Base-by-base conservation (phyloP, 1,140 invertebrate species). In the Neuroterus valhalla region DNA sequence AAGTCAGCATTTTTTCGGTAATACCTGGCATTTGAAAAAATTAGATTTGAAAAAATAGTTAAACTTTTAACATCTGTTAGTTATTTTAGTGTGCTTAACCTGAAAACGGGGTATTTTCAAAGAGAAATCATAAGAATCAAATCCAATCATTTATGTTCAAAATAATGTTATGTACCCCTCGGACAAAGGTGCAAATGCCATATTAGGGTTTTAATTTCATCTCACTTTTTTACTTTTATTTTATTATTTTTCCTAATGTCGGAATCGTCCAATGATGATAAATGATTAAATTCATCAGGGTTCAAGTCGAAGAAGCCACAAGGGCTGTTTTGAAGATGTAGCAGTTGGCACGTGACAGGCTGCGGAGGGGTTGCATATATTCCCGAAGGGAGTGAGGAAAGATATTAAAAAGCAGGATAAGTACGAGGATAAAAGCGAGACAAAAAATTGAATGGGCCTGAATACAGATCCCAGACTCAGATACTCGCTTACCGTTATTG, bases 371-470 rank as follows among this genome's bases (percentile, higher is more conserved):
- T 26, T 62, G 52, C 23, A 23, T 62, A 23, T 62, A 62, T 31
- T 62, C 52, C 31, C 52, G 52, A 62, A 62, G 52, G 52, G 52
- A 62, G 52, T 62, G 52, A 62, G 52, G n/a, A 62, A 62, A 62
- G 31, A 62, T 62, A 62, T 62, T 62, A 62, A 62, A 62, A 62
- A 62, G 52, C 23, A 62, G 23, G 12, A 55, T n/a, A n/a, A n/a
- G n/a, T n/a, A 23, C 15, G 12, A 26, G 17, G 26, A 48, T n/a
- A 48, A 17, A n/a, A 17, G 50, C 3, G 19, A 55, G 52, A 62
- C 52, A 26, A 23, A 62, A 62, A 14, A 31, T 62, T 14, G 31
- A 50, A 1, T n/a, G 21, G 48, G 48, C 31, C 31, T 31, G 31
- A 31, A 31, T 6, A 3, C 8, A 31, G 17, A 50, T 23, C n/a